A percentile compares a stretch with the other conserved stretches of the same genome.
These are phyloP conservation scores for Eupithecia subumbrata DNA, from an alignment of 2,888 invertebrate genomes.

Conservation along the genomic window DNA sequence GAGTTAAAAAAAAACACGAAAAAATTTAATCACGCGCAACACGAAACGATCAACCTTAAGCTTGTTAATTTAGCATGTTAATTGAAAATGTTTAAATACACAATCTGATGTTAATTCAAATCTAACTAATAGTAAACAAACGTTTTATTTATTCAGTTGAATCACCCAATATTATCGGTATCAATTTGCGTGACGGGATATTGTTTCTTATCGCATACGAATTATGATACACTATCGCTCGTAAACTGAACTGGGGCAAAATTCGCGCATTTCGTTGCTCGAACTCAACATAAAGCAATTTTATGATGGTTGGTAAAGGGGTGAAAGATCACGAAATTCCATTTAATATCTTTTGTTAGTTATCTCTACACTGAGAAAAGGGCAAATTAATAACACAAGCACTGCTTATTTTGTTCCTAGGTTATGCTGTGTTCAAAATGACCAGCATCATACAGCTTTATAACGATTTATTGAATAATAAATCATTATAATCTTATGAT, in stretches of 20 bases:
- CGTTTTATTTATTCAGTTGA: conserved; percentile 6
- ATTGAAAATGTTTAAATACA: neutral
- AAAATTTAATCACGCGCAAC: too few relatives aligned
- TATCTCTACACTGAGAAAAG: too few relatives aligned
- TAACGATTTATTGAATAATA: neutral
- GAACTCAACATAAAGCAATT: neutral
- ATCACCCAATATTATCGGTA: conserved; percentile 27
- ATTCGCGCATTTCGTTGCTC: conserved; percentile 9
- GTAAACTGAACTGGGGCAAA: conserved; percentile 13
- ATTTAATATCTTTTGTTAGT: neutral
- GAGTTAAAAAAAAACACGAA: too few relatives aligned
- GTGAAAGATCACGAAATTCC: conserved; percentile 2
- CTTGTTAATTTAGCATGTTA: neutral
- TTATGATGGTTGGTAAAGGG: neutral
- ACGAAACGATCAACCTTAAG: neutral
- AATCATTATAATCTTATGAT: neutral
- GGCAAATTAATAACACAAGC: too few relatives aligned
- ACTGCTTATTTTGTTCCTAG: too few relatives aligned
- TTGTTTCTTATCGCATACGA: conserved; percentile 32
- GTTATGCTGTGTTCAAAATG: too few relatives aligned
- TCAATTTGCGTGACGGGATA: conserved; percentile 35
- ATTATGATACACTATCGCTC: conserved; percentile 37
- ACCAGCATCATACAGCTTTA: too few relatives aligned
- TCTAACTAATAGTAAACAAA: neutral
- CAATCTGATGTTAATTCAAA: neutral